Evolutionary conservation across 2,888 invertebrate genomes (phyloP).

Genomic region (Lithosia quadra): DNA sequence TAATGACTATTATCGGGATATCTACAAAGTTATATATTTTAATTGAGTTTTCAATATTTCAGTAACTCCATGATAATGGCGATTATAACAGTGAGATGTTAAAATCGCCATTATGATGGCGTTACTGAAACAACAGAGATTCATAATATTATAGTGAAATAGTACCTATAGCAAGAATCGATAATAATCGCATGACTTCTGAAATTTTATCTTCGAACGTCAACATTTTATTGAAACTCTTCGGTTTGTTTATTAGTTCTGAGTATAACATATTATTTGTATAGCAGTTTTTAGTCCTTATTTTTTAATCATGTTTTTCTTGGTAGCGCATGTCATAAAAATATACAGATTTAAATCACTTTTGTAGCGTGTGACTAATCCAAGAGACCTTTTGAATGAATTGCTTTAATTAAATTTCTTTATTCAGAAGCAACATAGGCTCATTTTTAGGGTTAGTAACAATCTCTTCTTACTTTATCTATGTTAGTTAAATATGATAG

Average conservation of each 20-base stretch:
- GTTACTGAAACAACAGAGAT: too few relatives aligned
- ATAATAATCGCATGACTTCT: neutral
- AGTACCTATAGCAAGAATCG: too few relatives aligned
- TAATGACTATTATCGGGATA: neutral
- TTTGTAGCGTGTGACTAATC: constrained; percentile 28
- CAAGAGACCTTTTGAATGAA: constrained; percentile 24
- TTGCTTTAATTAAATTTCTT: too few relatives aligned
- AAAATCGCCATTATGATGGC: too few relatives aligned
- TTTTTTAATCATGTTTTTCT: constrained; percentile 20
- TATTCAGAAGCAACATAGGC: too few relatives aligned
- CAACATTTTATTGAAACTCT: neutral
- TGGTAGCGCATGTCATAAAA: constrained; percentile 24
- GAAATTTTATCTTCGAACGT: neutral
- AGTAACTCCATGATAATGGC: neutral
- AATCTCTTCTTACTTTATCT: too few relatives aligned
- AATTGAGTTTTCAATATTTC: too few relatives aligned
- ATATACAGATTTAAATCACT: constrained; percentile 15
- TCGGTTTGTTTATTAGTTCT: neutral
- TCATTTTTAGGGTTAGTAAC: too few relatives aligned
- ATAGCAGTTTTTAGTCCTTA: neutral
- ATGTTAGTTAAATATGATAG: too few relatives aligned
- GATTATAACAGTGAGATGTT: too few relatives aligned
- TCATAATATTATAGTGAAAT: too few relatives aligned
- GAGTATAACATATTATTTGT: neutral
- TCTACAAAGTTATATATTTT: too few relatives aligned